Evolutionary conservation across 2,113 vertebrate genomes (phyloP).

Genomic region (Hydrolagus affinis): DNA sequence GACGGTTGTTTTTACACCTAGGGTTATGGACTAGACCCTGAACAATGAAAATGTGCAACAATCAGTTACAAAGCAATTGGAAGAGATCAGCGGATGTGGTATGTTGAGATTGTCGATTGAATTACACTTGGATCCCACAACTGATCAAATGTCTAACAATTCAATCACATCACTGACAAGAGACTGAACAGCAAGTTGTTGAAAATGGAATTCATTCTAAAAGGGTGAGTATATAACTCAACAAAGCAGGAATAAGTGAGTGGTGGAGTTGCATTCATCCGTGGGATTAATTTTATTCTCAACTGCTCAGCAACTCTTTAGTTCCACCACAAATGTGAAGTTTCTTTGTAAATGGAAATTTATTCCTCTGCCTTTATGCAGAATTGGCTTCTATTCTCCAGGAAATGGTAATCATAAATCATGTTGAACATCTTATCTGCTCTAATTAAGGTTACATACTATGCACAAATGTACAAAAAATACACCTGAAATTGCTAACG

Average conservation of each 20-base stretch:
- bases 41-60: too few relatives aligned
- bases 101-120: background rate
- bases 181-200: background rate
- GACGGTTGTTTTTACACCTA: too few relatives aligned
- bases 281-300: background rate
- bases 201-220: background rate
- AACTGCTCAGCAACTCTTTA: background rate
- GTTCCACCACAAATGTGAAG: background rate
- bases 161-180: background rate
- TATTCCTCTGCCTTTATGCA: background rate
- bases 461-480: too few relatives aligned
- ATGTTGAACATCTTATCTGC: background rate
- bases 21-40: too few relatives aligned
- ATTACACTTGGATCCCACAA: background rate
- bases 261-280: too few relatives aligned
- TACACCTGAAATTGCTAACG: too few relatives aligned
- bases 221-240: background rate
- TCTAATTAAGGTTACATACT: background rate
- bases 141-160: background rate
- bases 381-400: background rate
- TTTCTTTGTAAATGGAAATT: background rate
- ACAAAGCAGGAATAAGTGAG: background rate
- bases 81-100: background rate
- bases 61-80: background rate
- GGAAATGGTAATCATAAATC: background rate